Conservation (phyloP, 2,113 vertebrate genomes). For the Indicator maculatus region DNA sequence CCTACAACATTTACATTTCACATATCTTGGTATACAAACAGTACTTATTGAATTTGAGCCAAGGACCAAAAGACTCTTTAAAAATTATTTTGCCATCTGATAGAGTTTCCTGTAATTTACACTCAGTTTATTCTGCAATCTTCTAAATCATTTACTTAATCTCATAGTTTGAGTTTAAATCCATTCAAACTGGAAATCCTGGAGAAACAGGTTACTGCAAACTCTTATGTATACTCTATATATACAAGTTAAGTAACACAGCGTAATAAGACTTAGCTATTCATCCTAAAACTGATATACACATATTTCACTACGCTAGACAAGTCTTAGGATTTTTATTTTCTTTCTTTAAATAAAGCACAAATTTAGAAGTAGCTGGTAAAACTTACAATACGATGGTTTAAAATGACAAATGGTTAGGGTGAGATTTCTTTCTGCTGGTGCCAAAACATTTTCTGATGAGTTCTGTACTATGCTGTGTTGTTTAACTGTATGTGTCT, state of each 20-base stretch:
- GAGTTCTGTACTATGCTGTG: slow-evolving; percentile 67
- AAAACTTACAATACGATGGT: slow-evolving; percentile 69
- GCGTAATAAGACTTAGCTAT: slow-evolving; percentile 73
- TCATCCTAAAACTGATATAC: slow-evolving; percentile 75
- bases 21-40: slow-evolving; percentile 84
- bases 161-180: slow-evolving; percentile 69
- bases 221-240: slow-evolving; percentile 77
- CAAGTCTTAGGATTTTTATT: slow-evolving; percentile 70
- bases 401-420: slow-evolving; percentile 73
- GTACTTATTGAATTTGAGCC: slow-evolving; percentile 82
- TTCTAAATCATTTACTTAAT: slow-evolving; percentile 68
- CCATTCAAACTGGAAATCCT: slow-evolving; percentile 72
- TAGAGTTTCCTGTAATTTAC: slow-evolving; percentile 78
- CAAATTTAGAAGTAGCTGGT: slow-evolving; percentile 76
- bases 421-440: slow-evolving; percentile 70
- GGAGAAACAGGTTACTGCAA: slow-evolving; percentile 77
- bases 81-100: slow-evolving; percentile 72
- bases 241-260: slow-evolving; percentile 81
- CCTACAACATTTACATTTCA: slow-evolving; percentile 89
- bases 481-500: slow-evolving; percentile 70
- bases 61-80: slow-evolving; percentile 76
- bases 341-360: slow-evolving; percentile 76
- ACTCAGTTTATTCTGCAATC: slow-evolving; percentile 67
- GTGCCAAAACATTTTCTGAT: slow-evolving; percentile 66
- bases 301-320: slow-evolving; percentile 75